Percentiles rank a stretch among this genome's conserved stretches.
phyloP scores from a whole-genome alignment of 1,140 invertebrate species.

The Anoplophora glabripennis region DNA sequence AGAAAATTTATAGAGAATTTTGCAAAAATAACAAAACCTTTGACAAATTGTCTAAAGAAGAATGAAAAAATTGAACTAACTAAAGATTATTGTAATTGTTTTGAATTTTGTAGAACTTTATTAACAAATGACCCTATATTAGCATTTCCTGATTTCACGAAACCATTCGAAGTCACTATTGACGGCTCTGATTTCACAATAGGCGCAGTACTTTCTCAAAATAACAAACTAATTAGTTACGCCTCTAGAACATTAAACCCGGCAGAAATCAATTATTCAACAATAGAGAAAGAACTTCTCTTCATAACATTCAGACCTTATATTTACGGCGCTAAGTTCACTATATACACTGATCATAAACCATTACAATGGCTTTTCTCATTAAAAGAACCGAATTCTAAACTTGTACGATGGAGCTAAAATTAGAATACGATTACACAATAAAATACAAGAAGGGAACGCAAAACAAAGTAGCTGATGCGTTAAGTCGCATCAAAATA shows the following conservation, averaged over 20 bases:
- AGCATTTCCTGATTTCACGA: too few species aligned
- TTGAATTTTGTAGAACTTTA: too few species aligned
- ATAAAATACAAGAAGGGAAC: neutral
- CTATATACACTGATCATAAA: too few species aligned
- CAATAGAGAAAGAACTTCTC: neutral
- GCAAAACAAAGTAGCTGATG: neutral
- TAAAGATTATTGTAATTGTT: too few species aligned
- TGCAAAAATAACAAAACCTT: conserved; percentile 5
- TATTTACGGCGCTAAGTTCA: neutral
- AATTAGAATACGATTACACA: neutral
- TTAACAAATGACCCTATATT: too few species aligned
- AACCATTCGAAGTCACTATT: too few species aligned
- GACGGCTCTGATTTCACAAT: too few species aligned
- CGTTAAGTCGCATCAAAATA: neutral
- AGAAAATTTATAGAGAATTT: conserved; percentile 1
- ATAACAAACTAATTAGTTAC: too few species aligned
- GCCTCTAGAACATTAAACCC: too few species aligned
- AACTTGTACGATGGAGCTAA: neutral
- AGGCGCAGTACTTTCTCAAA: too few species aligned
- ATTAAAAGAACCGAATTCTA: neutral
- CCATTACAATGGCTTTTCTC: neutral
- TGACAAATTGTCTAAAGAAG: neutral
- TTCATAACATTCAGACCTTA: neutral
- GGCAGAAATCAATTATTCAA: neutral
- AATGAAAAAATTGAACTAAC: neutral